A percentile compares a stretch with the other conserved stretches of the same genome.
These are phyloP conservation scores for Takifugu ocellatus DNA, from an alignment of 2,797 vertebrate genomes.

Conservation along the genomic window DNA sequence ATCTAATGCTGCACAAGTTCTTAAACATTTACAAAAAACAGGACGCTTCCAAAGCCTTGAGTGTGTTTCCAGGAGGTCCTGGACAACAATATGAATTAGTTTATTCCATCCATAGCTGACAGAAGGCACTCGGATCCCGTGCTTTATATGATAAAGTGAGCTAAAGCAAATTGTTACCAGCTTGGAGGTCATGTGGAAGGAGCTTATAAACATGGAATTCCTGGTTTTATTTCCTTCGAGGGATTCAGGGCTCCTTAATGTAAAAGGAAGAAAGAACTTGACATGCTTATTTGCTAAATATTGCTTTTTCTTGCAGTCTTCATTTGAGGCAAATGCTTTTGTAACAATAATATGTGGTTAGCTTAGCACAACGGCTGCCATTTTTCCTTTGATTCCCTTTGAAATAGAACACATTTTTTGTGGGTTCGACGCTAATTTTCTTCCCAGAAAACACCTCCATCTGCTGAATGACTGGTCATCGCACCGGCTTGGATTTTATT, in stretches of 20 bases:
- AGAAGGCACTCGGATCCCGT: background rate
- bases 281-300: too few relatives aligned
- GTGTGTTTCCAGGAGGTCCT: background rate
- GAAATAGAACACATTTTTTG: too few relatives aligned
- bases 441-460: too few relatives aligned
- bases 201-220: background rate
- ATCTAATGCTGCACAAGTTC: slow-evolving; percentile 19
- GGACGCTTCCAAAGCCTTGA: background rate
- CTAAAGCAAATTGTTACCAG: slow-evolving; percentile 1
- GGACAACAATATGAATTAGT: background rate
- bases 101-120: background rate
- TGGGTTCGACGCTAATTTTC: too few relatives aligned
- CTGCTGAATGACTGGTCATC: too few relatives aligned
- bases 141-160: background rate
- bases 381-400: too few relatives aligned
- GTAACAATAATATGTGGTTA: too few relatives aligned
- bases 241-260: too few relatives aligned
- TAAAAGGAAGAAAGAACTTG: too few relatives aligned
- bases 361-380: too few relatives aligned
- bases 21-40: slow-evolving; percentile 19
- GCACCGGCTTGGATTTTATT: slow-evolving; percentile 22
- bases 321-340: too few relatives aligned
- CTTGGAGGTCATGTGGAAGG: background rate
- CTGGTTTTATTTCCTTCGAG: background rate
- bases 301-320: background rate